Conservation (phyloP, 1,140 invertebrate species). For the Sipha flava region DNA sequence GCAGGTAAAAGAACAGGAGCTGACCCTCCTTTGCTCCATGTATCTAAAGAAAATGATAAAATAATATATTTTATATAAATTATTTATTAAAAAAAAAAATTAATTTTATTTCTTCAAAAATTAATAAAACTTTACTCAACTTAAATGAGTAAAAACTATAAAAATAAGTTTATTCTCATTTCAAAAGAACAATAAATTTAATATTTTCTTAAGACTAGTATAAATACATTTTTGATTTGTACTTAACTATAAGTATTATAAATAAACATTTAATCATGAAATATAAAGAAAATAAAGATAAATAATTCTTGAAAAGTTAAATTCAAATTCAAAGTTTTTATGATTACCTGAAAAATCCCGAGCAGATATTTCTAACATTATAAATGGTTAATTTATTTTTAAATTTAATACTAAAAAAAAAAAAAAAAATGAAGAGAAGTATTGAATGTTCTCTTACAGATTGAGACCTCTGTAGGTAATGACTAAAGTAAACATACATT, state of each 20-base stretch:
- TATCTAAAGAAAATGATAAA: not conserved
- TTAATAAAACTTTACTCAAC: too few relatives aligned
- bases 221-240: too few relatives aligned
- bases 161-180: too few relatives aligned
- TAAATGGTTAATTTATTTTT: not conserved
- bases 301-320: not conserved
- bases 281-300: not conserved
- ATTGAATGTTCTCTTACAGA: not conserved
- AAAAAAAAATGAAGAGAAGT: not conserved
- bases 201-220: too few relatives aligned
- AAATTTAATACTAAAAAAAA: not conserved
- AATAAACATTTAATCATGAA: not conserved
- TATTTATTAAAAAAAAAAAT: not conserved
- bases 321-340: not conserved
- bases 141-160: too few relatives aligned
- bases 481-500: not conserved
- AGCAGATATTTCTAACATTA: slow-evolving; percentile 7
- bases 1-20: slow-evolving; percentile 11
- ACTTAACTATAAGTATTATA: not conserved
- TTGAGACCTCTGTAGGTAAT: not conserved
- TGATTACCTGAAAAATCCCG: slow-evolving; percentile 1
- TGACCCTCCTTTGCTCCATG: slow-evolving; percentile 21
- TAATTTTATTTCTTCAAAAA: not conserved
- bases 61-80: not conserved
- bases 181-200: too few relatives aligned